Conservation (phyloP, 2,888 invertebrate species). For the Pycnomerus fuliginosus region DNA sequence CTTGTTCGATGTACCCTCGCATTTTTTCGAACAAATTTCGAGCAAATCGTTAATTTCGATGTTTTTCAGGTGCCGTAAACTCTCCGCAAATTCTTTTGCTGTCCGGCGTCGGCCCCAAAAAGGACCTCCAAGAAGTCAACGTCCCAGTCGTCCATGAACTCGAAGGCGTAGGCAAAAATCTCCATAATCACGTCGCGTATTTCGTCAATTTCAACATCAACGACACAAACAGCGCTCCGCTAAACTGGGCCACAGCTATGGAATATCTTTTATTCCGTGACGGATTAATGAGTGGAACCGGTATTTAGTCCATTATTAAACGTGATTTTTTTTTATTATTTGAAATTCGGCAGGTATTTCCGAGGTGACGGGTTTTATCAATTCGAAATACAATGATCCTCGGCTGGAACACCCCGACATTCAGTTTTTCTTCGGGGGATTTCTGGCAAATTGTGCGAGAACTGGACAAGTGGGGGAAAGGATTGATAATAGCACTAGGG, state of each 20-base stretch:
- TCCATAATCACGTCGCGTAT: slow-evolving; percentile 84
- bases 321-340: too few species aligned
- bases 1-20: too few species aligned
- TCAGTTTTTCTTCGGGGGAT: slow-evolving; percentile 85
- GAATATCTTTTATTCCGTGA: slow-evolving; percentile 86
- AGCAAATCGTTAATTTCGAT: too few species aligned
- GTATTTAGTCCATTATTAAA: too few species aligned
- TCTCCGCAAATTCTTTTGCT: slow-evolving; percentile 90
- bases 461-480: slow-evolving; percentile 84
- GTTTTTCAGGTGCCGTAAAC: slow-evolving; percentile 75
- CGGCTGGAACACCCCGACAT: slow-evolving; percentile 78
- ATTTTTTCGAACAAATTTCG: too few species aligned
- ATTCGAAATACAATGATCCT: slow-evolving; percentile 75
- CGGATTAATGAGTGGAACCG: slow-evolving; percentile 87
- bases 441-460: slow-evolving; percentile 80
- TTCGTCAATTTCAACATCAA: slow-evolving; percentile 78
- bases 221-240: slow-evolving; percentile 78
- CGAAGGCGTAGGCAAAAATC: slow-evolving; percentile 80
- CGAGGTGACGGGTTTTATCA: slow-evolving; percentile 82
- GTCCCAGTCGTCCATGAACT: slow-evolving; percentile 70
- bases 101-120: slow-evolving; percentile 82
- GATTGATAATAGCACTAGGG: slow-evolving; percentile 66
- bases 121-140: slow-evolving; percentile 62
- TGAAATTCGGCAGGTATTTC: too few species aligned
- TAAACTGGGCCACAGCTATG: slow-evolving; percentile 93